Evolutionary conservation across 2,888 invertebrate species (phyloP).

Genomic region (Seira ritae): DNA sequence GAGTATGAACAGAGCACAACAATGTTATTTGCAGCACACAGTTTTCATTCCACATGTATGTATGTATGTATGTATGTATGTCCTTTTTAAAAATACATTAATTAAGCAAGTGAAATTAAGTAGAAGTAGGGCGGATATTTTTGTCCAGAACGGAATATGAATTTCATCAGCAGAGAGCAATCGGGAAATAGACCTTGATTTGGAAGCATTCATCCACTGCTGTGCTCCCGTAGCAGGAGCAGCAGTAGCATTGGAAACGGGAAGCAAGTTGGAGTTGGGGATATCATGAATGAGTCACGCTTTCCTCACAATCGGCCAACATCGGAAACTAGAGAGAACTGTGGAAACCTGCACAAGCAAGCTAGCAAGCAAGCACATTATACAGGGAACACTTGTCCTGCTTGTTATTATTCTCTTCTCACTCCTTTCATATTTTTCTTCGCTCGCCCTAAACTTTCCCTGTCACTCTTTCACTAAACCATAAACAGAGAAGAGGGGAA

Average conservation of each 20-base stretch:
- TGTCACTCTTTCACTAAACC: conserved; percentile 36
- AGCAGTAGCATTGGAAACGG: conserved; percentile 15
- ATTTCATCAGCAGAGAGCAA: too few species aligned
- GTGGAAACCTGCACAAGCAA: background rate
- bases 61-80: too few species aligned
- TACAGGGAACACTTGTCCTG: background rate
- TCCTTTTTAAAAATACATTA: too few species aligned
- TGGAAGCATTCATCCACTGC: conserved; percentile 1
- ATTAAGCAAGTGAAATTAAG: too few species aligned
- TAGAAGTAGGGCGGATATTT: too few species aligned
- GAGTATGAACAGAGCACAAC: too few species aligned
- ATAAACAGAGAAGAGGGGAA: too few species aligned
- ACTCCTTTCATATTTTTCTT: background rate
- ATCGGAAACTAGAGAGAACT: conserved; percentile 31
- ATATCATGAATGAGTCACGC: conserved; percentile 59
- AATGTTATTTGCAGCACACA: too few species aligned
- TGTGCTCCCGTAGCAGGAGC: too few species aligned
- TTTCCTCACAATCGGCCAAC: conserved; percentile 50
- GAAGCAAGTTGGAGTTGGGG: conserved; percentile 44
- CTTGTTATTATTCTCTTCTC: conserved; percentile 22
- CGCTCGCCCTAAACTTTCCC: conserved; percentile 34
- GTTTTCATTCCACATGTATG: too few species aligned
- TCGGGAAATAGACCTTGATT: too few species aligned
- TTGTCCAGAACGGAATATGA: too few species aligned
- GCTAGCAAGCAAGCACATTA: conserved; percentile 28